phyloP scores from a whole-genome alignment of 2,888 invertebrate genomes.

The Hermaeophaga mercurialis region DNA sequence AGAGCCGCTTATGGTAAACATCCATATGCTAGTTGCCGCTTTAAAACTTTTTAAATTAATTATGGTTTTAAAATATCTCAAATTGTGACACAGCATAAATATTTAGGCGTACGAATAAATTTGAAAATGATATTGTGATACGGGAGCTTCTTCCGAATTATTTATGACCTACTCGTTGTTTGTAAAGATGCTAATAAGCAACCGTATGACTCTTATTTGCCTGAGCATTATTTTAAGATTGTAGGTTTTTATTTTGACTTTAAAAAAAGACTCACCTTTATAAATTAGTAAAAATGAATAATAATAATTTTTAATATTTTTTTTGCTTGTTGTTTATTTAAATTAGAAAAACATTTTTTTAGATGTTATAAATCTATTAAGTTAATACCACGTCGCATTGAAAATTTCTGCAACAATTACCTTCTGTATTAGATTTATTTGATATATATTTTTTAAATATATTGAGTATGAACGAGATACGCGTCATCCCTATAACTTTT shows the following conservation, averaged over 20 bases:
- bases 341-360: too few relatives aligned
- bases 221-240: not conserved
- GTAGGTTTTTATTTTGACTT: not conserved
- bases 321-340: too few relatives aligned
- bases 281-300: too few relatives aligned
- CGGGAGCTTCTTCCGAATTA: constrained; percentile 22
- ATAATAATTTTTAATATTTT: too few relatives aligned
- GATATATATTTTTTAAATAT: too few relatives aligned
- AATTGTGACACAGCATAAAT: constrained; percentile 40
- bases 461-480: too few relatives aligned
- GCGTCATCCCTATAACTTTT: too few relatives aligned
- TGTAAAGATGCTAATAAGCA: constrained; percentile 1
- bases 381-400: too few relatives aligned
- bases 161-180: constrained; percentile 10
- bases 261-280: not conserved
- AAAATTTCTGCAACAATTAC: too few relatives aligned
- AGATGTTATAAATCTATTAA: too few relatives aligned
- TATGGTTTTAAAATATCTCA: constrained; percentile 42
- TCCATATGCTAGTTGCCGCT: constrained; percentile 17
- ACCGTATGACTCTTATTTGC: constrained; percentile 12
- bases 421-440: too few relatives aligned
- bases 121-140: constrained; percentile 31
- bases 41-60: constrained; percentile 41
- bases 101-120: constrained; percentile 36
- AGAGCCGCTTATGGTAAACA: constrained; percentile 1